These are phyloP conservation scores for Aphrophora alni DNA, from an alignment of 2,888 invertebrate species.

Conservation along the genomic window DNA sequence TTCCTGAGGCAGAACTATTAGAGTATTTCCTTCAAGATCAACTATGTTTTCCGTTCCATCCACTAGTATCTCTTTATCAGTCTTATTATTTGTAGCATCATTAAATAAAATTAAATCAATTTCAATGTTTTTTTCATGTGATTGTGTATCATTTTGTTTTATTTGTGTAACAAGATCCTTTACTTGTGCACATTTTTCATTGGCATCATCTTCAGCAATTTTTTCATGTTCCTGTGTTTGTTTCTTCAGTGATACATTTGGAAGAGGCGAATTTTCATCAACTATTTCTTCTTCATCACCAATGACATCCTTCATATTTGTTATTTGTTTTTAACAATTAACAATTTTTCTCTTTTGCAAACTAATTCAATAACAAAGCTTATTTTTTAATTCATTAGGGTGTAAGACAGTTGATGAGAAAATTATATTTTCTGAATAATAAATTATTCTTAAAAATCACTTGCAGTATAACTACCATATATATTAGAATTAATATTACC, in stretches of 20 bases:
- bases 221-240: neutral
- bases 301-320: constrained; percentile 1
- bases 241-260: neutral
- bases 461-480: too few relatives aligned
- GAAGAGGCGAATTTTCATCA: neutral
- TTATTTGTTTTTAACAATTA: neutral
- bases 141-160: neutral
- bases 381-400: neutral
- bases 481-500: too few relatives aligned
- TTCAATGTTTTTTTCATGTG: neutral
- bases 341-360: neutral
- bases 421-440: neutral
- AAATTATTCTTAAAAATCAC: too few relatives aligned
- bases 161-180: neutral
- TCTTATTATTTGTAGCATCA: neutral
- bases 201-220: neutral
- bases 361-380: neutral
- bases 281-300: neutral
- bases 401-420: neutral
- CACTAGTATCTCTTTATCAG: neutral
- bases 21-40: neutral
- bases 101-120: neutral
- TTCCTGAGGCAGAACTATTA: neutral
- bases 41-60: neutral
- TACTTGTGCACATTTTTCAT: neutral